A percentile compares a stretch with the other conserved stretches of the same genome.
phyloP scores from a whole-genome alignment of 2,888 invertebrate species.

The Heteromurus nitidus region DNA sequence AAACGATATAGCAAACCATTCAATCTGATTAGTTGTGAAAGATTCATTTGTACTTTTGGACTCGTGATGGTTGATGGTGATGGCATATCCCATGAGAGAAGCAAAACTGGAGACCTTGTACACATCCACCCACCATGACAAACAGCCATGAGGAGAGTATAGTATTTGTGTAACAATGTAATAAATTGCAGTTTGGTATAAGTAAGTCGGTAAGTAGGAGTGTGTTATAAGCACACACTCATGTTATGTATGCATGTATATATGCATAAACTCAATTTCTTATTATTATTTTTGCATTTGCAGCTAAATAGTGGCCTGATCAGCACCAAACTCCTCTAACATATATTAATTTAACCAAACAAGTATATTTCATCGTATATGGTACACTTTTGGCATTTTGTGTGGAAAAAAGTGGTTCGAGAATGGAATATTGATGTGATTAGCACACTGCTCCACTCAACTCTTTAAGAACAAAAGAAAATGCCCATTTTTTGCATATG shows the following conservation, averaged over 20 bases:
- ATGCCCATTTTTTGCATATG: too few species aligned
- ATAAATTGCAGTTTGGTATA: slow-evolving; percentile 24
- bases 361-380: slow-evolving; percentile 14
- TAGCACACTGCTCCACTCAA: background rate
- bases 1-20: background rate
- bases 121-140: slow-evolving; percentile 59
- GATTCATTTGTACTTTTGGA: background rate
- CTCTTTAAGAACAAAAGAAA: too few species aligned
- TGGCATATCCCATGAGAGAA: background rate
- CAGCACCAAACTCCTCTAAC: too few species aligned
- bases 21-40: background rate
- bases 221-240: too few species aligned
- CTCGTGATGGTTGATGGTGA: background rate
- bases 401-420: slow-evolving; percentile 6
- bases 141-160: slow-evolving; percentile 30
- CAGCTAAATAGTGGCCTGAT: too few species aligned
- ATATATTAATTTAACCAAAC: too few species aligned
- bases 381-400: slow-evolving; percentile 34
- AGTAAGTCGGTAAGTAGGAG: too few species aligned
- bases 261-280: too few species aligned
- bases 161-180: slow-evolving; percentile 30
- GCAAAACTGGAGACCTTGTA: slow-evolving; percentile 56
- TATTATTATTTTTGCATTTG: too few species aligned
- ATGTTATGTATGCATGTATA: too few species aligned
- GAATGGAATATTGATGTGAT: background rate